A percentile compares a stretch with the other conserved stretches of the same genome.
phyloP scores from a whole-genome alignment of 2,113 vertebrate genomes.

The Chiloscyllium plagiosum region DNA sequence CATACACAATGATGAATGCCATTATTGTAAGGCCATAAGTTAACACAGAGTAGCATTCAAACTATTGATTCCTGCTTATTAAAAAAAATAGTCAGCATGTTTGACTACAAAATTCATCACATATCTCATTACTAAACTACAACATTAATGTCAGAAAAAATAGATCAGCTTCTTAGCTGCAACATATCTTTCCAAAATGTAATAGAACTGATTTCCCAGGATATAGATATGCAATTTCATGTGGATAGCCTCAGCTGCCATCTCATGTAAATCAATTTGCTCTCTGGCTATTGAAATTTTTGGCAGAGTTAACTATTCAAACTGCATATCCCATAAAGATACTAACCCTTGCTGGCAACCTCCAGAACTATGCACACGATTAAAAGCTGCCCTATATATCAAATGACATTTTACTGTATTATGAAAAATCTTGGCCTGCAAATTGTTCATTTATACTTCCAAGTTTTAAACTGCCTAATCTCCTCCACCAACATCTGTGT shows the following conservation, averaged over 20 bases:
- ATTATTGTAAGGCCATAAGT: slow-evolving; percentile 19
- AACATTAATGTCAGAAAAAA: slow-evolving; percentile 18
- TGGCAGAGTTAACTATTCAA: slow-evolving; percentile 23
- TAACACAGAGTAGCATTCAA: not conserved
- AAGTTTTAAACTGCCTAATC: not conserved
- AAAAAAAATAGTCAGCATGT: not conserved
- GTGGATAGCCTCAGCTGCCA: not conserved
- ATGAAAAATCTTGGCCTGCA: not conserved
- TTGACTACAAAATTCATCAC: not conserved
- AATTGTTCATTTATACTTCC: not conserved
- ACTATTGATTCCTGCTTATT: not conserved
- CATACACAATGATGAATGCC: slow-evolving; percentile 42
- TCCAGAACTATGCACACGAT: not conserved
- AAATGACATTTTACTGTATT: not conserved
- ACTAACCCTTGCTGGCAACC: not conserved
- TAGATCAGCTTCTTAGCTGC: not conserved
- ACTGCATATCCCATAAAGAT: slow-evolving; percentile 7
- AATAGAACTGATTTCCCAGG: slow-evolving; percentile 22
- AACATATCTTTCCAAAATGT: not conserved
- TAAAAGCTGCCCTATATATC: not conserved
- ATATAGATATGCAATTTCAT: slow-evolving; percentile 19
- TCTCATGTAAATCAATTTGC: slow-evolving; percentile 39
- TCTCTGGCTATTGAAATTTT: slow-evolving; percentile 33
- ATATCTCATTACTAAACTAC: not conserved
- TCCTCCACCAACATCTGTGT: not conserved